Percentiles rank a stretch among this genome's conserved stretches.
Evolutionary conservation across 2,797 vertebrate genomes (phyloP).

Genomic region (Sorex maritimensis): DNA sequence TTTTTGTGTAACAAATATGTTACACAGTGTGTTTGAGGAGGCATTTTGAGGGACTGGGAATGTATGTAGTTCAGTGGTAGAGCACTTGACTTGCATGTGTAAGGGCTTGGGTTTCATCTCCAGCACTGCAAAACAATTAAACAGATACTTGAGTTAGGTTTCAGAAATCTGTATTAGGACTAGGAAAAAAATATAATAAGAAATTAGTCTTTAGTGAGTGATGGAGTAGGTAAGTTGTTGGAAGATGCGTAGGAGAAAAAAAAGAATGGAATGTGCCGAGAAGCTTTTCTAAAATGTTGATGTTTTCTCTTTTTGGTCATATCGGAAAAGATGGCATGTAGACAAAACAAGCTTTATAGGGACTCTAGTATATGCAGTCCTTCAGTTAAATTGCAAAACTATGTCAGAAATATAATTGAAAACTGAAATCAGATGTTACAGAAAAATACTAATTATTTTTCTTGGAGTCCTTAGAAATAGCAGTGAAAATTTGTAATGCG

Average conservation of each 20-base stretch:
- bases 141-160: not conserved
- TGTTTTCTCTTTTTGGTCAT: not conserved
- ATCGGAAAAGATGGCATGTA: not conserved
- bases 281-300: slow-evolving; percentile 1
- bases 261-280: not conserved
- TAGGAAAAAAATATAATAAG: slow-evolving; percentile 37
- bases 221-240: not conserved
- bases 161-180: slow-evolving; percentile 39
- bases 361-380: not conserved
- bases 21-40: not conserved
- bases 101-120: not conserved
- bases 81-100: no score
- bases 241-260: not conserved
- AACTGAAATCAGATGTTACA: slow-evolving; percentile 44
- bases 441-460: slow-evolving; percentile 29
- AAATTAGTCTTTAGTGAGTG: not conserved
- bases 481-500: slow-evolving; percentile 3
- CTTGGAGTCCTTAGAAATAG: not conserved
- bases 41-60: no score
- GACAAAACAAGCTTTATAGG: not conserved
- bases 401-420: slow-evolving; percentile 22
- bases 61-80: no score
- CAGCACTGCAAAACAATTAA: slow-evolving; percentile 28
- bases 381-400: slow-evolving; percentile 22
- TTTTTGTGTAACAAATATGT: not conserved